Evolutionary conservation across 2,888 invertebrate species (phyloP), one percentile per base, ranked within the genome.

Genomic region (Bombyx huttoni): DNA sequence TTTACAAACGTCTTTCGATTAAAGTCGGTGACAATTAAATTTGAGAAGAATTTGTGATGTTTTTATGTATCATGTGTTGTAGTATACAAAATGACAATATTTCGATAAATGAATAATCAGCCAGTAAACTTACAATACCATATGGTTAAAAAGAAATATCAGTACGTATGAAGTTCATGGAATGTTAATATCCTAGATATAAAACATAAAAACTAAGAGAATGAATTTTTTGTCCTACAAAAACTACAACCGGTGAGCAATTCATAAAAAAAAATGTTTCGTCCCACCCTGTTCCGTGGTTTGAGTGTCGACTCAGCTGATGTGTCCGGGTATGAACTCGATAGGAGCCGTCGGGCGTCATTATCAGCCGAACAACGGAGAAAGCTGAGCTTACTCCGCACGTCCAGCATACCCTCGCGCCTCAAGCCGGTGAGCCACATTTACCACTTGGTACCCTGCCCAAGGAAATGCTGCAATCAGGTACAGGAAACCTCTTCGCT

Each of bases 371-470:
- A 88, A 65, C 87, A 88, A 67, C 74, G 83, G 13, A 70, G 87
- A 34, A 78, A 78, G 70, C 74, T 88, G 67, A 79, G 75, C 68
- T 62, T 87, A 78, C 76, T 87, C 49, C 62, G 87, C 57, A 70
- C 82, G 1, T 54, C 78, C 52, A 86, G 85, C 75, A 80, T 81
- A 62, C 81, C 84, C 1, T 57, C 75, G 45, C 78, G 84, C 63
- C 72, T 83, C 78, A 78, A 78, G 52, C 84, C 87, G 84, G 89
- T 89, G 87, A 88, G 89, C 85, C 83, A 89, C 84, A 88, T 89
- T 83, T 89, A 86, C 89, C 89, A 88, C 81, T 78, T 81, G 84
- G 87, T 88, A 73, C 81, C 79, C 81, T 89, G 89, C 81, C 89
- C 89, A 64, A 82, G 86, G 81, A 78, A 83, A 67, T 89, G 89